These are phyloP conservation scores for Sylvilagus bachmani DNA, from an alignment of 2,113 vertebrate species.

Conservation along the genomic window DNA sequence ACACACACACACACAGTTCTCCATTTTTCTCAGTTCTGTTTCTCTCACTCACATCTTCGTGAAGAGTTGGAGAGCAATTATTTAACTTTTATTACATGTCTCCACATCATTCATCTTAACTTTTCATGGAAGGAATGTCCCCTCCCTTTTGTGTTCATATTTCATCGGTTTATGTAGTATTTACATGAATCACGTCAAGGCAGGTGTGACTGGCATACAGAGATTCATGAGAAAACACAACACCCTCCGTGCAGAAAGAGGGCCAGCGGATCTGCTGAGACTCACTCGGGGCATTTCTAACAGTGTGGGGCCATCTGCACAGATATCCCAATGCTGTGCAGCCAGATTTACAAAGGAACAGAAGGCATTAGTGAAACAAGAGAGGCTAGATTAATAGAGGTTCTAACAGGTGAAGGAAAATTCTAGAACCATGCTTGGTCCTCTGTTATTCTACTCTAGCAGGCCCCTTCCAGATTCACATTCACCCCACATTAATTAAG, in stretches of 20 bases:
- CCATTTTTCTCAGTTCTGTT: background rate
- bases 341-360: background rate
- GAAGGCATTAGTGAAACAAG: background rate
- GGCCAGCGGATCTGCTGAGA: background rate
- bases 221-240: background rate
- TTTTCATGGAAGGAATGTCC: constrained; percentile 22
- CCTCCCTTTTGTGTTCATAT: constrained; percentile 34
- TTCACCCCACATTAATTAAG: background rate
- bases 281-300: background rate
- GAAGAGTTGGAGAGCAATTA: background rate
- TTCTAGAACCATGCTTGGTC: background rate
- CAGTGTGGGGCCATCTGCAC: rapidly evolving
- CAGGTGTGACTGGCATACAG: background rate
- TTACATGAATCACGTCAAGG: constrained; percentile 54
- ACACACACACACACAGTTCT: background rate
- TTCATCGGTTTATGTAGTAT: constrained; percentile 34
- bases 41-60: background rate
- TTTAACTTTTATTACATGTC: constrained; percentile 46
- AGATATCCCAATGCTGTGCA: background rate
- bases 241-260: background rate
- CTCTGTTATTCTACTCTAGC: background rate
- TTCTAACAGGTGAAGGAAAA: background rate
- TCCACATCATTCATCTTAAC: background rate
- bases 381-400: background rate
- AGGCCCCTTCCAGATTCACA: background rate